These are phyloP conservation scores for Labeo catla DNA, from an alignment of 2,113 vertebrate species.

Conservation along the genomic window DNA sequence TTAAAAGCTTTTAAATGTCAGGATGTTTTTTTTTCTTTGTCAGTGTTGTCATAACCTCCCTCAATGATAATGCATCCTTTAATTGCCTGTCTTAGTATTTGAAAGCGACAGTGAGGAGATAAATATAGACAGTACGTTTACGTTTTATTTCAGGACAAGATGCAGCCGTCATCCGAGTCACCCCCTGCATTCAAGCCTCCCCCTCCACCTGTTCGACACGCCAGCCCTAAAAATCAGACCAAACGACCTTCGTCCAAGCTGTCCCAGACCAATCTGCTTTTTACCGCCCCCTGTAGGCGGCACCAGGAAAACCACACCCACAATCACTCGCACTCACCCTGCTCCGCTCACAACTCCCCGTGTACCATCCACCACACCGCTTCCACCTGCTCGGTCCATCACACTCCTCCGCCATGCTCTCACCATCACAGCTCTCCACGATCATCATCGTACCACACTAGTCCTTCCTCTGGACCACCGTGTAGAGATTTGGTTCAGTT, in stretches of 20 bases:
- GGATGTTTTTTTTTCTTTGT: slow-evolving; percentile 15
- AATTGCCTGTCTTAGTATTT: neutral
- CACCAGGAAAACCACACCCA: slow-evolving; percentile 72
- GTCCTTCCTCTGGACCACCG: slow-evolving; percentile 2
- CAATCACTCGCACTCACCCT: slow-evolving; percentile 54
- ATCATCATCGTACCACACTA: slow-evolving; percentile 44
- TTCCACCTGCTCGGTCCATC: slow-evolving; percentile 53
- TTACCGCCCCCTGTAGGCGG: slow-evolving; percentile 73
- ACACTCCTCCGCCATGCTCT: slow-evolving; percentile 55
- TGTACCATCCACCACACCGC: slow-evolving; percentile 53
- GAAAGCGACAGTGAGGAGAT: neutral
- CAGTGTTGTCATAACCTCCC: slow-evolving; percentile 24
- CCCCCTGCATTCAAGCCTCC: slow-evolving; percentile 75
- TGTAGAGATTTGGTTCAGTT: slow-evolving; percentile 53
- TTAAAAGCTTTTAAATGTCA: slow-evolving; percentile 53
- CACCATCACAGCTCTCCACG: slow-evolving; percentile 64
- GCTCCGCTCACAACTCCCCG: slow-evolving; percentile 41
- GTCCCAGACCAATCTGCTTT: slow-evolving; percentile 77
- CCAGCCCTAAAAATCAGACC: slow-evolving; percentile 64
- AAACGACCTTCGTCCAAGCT: slow-evolving; percentile 75
- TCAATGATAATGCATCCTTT: slow-evolving; percentile 40
- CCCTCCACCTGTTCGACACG: slow-evolving; percentile 53
- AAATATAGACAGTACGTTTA: neutral
- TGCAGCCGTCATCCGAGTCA: slow-evolving; percentile 72
- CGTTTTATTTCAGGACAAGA: slow-evolving; percentile 78